Evolutionary conservation across 2,888 invertebrate species (phyloP), one percentile per base, ranked within the genome.

Genomic region (Thecocarcelia acutangulata): DNA sequence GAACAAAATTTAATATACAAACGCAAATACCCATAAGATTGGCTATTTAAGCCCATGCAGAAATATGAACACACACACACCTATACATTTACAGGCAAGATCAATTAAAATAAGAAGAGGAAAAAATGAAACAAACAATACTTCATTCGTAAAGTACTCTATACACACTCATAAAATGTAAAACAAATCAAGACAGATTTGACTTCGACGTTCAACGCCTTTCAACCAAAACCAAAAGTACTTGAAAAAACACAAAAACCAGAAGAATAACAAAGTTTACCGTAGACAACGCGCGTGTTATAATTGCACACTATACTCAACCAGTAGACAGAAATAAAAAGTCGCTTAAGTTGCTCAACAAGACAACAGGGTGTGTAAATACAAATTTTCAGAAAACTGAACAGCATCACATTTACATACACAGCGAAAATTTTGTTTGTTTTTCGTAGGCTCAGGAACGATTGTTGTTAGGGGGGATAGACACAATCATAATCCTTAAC

Each of bases 201-300:
- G 78, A 83, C 78, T 72, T 75, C 78, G 73, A 83, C 83, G 81
- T 75, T 80, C 80, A 81, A 83, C 83, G 80, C 83, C 83, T 83
- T 83, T 81, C 80, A 78, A 64, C 58, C 64, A 52, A 75, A 70
- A 66, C 37, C 24, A 15, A 24, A 69, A 69, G 19, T 24, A 63
- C 15, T 24, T 17, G 40, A 52, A 37, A n/a, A 19, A 75, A 28
- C 24, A 56, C 5, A 40, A 75, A 54, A 54, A 56, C 21, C 9
- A 33, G 28, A 64, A 42, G 21, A 37, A n/a, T 24, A 44, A 48
- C 48, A 42, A 79, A 63, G 3, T 56, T 24, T 63, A 59, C 48
- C 42, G 58, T 59, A 64, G 54, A 70, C 42, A 78, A 78, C 52
- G 66, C 70, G 70, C 63, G 64, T 82, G 77, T 69, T 82, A 66